Evolutionary conservation across 2,797 vertebrate genomes (phyloP).

Genomic region (Gymnodraco acuticeps): DNA sequence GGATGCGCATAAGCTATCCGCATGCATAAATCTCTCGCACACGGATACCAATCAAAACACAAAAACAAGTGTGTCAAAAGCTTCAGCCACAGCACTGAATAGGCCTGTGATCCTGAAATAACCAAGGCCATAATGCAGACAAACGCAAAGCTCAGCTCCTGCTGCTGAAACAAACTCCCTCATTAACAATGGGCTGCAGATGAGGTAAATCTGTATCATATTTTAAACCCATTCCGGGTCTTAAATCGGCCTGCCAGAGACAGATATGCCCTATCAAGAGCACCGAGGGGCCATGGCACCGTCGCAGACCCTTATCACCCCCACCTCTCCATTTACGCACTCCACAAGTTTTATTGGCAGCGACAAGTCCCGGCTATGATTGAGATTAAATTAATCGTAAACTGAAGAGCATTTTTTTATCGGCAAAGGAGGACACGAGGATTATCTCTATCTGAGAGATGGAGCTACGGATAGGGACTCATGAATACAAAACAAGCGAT

Average conservation of each 20-base stretch:
- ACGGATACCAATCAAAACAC: constrained; percentile 56
- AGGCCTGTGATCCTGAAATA: constrained; percentile 59
- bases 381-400: constrained; percentile 91
- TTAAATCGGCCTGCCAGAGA: constrained; percentile 82
- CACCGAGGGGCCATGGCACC: constrained; percentile 68
- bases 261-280: constrained; percentile 87
- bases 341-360: constrained; percentile 86
- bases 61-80: constrained; percentile 60
- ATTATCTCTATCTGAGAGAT: constrained; percentile 75
- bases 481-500: constrained; percentile 75
- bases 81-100: constrained; percentile 41
- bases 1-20: constrained; percentile 31
- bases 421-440: constrained; percentile 75
- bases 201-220: constrained; percentile 85
- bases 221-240: constrained; percentile 81
- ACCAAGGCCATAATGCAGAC: constrained; percentile 41
- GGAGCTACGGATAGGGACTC: constrained; percentile 67
- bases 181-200: constrained; percentile 79
- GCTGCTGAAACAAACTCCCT: constrained; percentile 57
- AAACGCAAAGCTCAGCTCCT: constrained; percentile 43
- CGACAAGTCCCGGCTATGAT: constrained; percentile 83
- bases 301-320: constrained; percentile 77
- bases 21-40: constrained; percentile 33
- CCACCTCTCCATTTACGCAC: constrained; percentile 71
- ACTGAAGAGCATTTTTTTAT: constrained; percentile 86